Base-by-base conservation (phyloP, 2,113 vertebrate species). In the Macrotus californicus region DNA sequence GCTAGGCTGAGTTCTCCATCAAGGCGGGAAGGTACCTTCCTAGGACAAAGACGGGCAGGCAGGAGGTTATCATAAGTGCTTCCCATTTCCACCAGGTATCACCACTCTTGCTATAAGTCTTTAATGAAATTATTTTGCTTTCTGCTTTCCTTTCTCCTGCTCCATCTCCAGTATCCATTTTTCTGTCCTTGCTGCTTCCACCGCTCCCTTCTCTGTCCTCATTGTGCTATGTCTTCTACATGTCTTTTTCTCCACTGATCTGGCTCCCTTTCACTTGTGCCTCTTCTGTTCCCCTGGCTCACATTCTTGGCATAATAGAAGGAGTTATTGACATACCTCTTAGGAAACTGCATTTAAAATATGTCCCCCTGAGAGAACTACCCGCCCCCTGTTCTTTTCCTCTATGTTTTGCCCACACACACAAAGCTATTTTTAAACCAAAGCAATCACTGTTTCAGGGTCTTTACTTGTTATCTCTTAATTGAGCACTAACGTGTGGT, bases 381-480 rank as follows among this genome's bases (percentile, higher is more conserved):
- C 2, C 34, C 1, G 1, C 3, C 2, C 24, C 7, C 3, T 21
- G 34, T 3, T 36, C 6, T 69, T 64, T 31, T 36, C 6, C 7
- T 52, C 21, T 92, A 46, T 92, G 76, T 48, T 79, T 93, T 84
- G 5, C 21, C 4, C 69, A 36, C 18, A 41, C 7, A 70, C 29
- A n/a, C n/a, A 41, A 93, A 18, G 26, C 41, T 67, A 2, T 81
- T 89, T 59, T 18, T 93, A 83, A 94, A 48, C 43, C 18, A 50
- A 13, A 34, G 34, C 3, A 41, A 8, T 87, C 26, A 52, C 19
- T 54, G 6, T 73, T 87, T 76, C 31, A 18, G 9, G 31, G 4
- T 43, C 34, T 86, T 91, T 19, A 19, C 26, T 36, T 88, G 52
- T 67, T 13, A 29, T 61, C 15, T 19, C 29, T 81, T 52, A 69